phyloP scores from a whole-genome alignment of 2,797 vertebrate species.

The Galago senegalensis region DNA sequence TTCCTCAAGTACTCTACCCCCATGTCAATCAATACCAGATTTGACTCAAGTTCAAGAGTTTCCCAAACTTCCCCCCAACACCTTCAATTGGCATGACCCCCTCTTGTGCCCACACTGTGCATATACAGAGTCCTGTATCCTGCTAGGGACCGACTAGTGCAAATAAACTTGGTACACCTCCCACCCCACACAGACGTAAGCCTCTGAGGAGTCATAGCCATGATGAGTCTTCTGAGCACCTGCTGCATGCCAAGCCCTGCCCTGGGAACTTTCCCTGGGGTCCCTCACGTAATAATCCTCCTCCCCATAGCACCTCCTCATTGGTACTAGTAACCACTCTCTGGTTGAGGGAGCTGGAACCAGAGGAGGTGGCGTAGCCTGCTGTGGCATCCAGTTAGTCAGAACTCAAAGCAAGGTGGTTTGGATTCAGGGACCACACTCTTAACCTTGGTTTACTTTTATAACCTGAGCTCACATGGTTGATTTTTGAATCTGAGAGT shows the following conservation, averaged over 20 bases:
- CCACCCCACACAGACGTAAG: not conserved
- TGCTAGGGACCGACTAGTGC: rapidly evolving
- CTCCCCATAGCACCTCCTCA: not conserved
- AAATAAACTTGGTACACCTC: not conserved
- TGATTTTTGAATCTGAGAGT: not conserved
- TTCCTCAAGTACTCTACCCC: not conserved
- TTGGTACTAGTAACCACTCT: not conserved
- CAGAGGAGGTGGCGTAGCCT: not conserved
- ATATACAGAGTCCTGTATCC: not conserved
- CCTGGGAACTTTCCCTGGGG: not conserved
- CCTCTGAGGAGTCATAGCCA: not conserved
- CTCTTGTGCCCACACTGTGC: not conserved
- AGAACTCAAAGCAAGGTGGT: not conserved
- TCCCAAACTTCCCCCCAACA: not conserved
- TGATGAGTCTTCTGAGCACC: not conserved
- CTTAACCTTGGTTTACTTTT: not conserved
- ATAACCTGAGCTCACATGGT: not conserved
- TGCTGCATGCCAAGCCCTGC: not conserved
- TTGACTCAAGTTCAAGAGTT: constrained; percentile 16
- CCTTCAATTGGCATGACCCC: not conserved
- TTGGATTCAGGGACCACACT: not conserved
- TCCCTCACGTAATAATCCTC: too few species aligned
- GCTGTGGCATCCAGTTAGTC: not conserved
- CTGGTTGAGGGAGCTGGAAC: not conserved
- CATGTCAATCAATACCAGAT: not conserved